These are phyloP conservation scores for Menidia beryllina DNA, from an alignment of 2,113 vertebrate species.

Conservation along the genomic window DNA sequence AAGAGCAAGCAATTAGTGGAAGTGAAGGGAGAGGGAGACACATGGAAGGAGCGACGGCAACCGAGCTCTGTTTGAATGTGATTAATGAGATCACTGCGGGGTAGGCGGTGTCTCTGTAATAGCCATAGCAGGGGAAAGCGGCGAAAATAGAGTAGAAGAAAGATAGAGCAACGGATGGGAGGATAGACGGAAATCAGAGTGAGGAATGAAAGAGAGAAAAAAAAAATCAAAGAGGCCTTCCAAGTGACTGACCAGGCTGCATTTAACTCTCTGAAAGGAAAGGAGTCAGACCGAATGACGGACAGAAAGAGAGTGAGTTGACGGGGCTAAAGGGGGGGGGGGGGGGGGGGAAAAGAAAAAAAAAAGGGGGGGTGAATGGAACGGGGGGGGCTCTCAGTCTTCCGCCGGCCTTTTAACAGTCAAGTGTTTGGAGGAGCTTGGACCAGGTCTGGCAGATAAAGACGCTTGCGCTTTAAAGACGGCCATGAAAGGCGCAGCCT, in stretches of 20 bases:
- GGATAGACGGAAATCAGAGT: slow-evolving; percentile 2
- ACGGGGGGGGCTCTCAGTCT: slow-evolving; percentile 66
- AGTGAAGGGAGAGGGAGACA: slow-evolving; percentile 56
- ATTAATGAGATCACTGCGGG: slow-evolving; percentile 83
- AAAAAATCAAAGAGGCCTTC: slow-evolving; percentile 41
- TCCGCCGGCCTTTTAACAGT: slow-evolving; percentile 65
- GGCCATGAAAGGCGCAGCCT: slow-evolving; percentile 51
- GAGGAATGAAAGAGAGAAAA: slow-evolving; percentile 10
- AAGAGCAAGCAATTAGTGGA: slow-evolving; percentile 73
- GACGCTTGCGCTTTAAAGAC: slow-evolving; percentile 43
- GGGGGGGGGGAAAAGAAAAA: slow-evolving; percentile 57
- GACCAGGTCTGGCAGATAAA: slow-evolving; percentile 57
- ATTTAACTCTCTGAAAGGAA: slow-evolving; percentile 51
- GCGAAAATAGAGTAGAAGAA: slow-evolving; percentile 36
- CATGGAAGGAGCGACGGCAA: slow-evolving; percentile 50
- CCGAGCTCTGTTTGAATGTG: slow-evolving; percentile 75
- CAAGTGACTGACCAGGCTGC: slow-evolving; percentile 32
- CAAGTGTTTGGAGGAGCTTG: slow-evolving; percentile 53
- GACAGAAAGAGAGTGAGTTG: slow-evolving; percentile 39
- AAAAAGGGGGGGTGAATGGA: slow-evolving; percentile 68
- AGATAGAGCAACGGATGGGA: slow-evolving; percentile 20
- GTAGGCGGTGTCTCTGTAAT: slow-evolving; percentile 74
- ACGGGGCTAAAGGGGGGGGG: slow-evolving; percentile 29
- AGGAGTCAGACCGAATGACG: slow-evolving; percentile 14
- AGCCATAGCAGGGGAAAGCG: slow-evolving; percentile 51